Base-by-base conservation (phyloP, 2,797 vertebrate species). In the Discoglossus pictus region DNA sequence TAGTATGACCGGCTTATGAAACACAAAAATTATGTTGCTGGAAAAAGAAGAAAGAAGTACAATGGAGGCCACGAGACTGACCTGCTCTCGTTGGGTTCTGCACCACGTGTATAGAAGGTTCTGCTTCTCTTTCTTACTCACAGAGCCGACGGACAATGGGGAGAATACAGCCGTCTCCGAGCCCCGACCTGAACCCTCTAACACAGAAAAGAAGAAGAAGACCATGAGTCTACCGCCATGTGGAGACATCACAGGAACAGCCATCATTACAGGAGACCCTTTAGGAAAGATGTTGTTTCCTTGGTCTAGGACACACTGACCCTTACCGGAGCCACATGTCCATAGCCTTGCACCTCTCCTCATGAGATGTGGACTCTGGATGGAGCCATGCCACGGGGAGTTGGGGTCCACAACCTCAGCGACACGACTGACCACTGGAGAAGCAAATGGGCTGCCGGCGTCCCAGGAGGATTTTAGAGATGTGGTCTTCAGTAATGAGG, bases 61-160 rank as follows among this genome's bases (percentile, higher is more conserved):
- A n/a, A n/a, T n/a, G n/a, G n/a, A n/a, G n/a, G n/a, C n/a, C n/a
- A n/a, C n/a, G n/a, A n/a, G 4, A 16, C 47, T 20, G 84, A 98
- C 96, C 95, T 97, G 94, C 36, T 98, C 94, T 79, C 88, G 91
- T 73, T 92, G 91, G 86, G 88, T 95, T 75, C 92, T 92, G 24
- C 95, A 86, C 89, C 95, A 98, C 0, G 85, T 87, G 74, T 90
- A 87, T 75, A 96, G 69, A 56, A 90, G 81, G 72, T 75, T 88
- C 54, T 94, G 91, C 65, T 90, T 92, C 31, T 81, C 82, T 7
- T 71, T 73, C 52, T 47, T 86, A 78, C 0, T 68, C 72, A 27
- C 25, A 65, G 72, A 13, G 54, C 87, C 34, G 18, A 82, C 76
- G 55, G 75, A 69, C 61, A 79, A 55, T 0, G 84, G 80, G 56